Conservation (phyloP, 2,797 vertebrate species). For the Girardinus metallicus region DNA sequence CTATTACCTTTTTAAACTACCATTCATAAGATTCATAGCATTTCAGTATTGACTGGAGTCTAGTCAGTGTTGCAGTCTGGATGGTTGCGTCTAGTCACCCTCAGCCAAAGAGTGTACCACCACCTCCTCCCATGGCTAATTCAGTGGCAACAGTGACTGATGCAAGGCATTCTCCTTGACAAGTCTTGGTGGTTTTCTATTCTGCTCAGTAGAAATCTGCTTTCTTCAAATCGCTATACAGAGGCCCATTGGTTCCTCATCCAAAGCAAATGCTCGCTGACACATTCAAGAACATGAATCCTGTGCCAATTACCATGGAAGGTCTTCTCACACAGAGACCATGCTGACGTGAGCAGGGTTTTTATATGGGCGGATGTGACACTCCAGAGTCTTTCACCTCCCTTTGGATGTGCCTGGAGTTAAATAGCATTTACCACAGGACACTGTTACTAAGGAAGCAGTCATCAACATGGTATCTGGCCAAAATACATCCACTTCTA, state of each 20-base stretch:
- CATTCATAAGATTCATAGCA: neutral
- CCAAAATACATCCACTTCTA: neutral
- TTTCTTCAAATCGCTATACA: neutral
- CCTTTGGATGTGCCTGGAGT: neutral
- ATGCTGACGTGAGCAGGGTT: neutral
- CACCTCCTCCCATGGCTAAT: neutral
- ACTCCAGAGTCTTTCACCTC: neutral
- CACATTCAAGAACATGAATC: neutral
- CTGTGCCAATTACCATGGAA: neutral
- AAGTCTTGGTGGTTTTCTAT: neutral
- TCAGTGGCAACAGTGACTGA: neutral
- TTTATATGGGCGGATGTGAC: neutral
- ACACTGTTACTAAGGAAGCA: neutral
- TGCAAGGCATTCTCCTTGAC: neutral
- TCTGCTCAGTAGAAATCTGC: neutral
- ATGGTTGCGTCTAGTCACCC: neutral
- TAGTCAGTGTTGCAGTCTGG: neutral
- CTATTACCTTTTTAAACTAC: neutral
- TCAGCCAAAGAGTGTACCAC: neutral
- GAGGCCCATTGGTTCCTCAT: neutral
- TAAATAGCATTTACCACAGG: neutral
- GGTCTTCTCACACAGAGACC: neutral
- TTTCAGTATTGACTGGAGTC: neutral
- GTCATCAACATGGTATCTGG: neutral
- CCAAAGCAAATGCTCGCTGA: neutral